Conservation (phyloP, 2,888 invertebrate genomes). For the Hyles lineata region DNA sequence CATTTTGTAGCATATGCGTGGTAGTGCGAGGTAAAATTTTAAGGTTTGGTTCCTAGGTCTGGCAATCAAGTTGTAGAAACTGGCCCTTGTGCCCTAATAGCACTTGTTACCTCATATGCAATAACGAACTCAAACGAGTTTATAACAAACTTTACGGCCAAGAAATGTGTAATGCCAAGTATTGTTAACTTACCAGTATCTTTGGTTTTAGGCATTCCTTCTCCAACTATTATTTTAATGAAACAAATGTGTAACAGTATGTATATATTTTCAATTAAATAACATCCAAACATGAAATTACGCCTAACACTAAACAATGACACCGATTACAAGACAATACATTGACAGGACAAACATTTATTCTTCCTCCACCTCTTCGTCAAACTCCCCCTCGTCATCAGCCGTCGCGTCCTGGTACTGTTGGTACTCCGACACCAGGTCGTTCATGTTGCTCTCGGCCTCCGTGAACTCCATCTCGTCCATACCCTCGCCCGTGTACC, state of each 20-base stretch:
- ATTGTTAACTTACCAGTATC: no score
- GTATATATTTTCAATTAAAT: conserved; percentile 40
- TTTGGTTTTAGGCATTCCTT: no score
- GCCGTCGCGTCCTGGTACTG: conserved; percentile 96
- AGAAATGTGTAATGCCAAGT: no score
- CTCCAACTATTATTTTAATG: no score
- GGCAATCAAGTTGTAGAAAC: no score
- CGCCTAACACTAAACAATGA: conserved; percentile 63
- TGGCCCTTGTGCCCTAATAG: no score
- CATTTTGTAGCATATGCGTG: no score
- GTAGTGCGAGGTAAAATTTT: no score
- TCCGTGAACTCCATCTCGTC: conserved; percentile 98
- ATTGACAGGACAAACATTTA: conserved; percentile 68
- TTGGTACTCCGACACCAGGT: conserved; percentile 94
- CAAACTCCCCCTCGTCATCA: conserved; percentile 93
- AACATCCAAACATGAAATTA: conserved; percentile 53
- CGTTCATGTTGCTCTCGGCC: conserved; percentile 97
- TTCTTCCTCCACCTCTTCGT: conserved; percentile 88
- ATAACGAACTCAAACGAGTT: no score
- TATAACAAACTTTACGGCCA: no score
- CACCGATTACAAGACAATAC: conserved; percentile 50
- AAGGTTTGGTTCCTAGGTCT: no score
- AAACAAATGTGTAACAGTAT: not conserved
- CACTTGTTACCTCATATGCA: no score
- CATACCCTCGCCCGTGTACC: conserved; percentile 98